Evolutionary conservation across 92 coral and sea anemone species (phyloP).

Genomic region (Meandrina meandrites): DNA sequence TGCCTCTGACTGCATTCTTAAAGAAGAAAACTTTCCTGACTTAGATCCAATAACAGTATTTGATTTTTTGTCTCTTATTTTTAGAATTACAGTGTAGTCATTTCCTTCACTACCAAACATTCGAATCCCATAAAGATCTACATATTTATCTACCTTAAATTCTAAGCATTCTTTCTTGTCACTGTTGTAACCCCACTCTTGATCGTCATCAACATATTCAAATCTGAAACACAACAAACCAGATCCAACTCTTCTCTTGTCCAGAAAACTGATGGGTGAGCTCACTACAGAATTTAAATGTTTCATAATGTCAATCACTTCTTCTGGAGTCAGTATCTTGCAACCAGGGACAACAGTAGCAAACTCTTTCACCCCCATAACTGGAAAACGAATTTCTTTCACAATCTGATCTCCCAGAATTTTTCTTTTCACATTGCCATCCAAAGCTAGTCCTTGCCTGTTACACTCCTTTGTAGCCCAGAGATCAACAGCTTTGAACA

Average conservation of each 20-base stretch:
- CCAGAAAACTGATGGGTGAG: not conserved
- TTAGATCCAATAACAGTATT: too few species aligned
- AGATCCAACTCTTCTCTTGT: not conserved
- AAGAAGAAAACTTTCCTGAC: not conserved
- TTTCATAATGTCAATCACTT: not conserved
- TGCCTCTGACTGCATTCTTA: too few species aligned
- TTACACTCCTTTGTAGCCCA: slow-evolving; percentile 16
- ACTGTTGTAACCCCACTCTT: too few species aligned
- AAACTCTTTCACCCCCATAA: slow-evolving; percentile 4
- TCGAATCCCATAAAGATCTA: not conserved
- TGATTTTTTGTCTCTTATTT: not conserved
- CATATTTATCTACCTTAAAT: not conserved
- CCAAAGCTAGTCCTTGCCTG: not conserved
- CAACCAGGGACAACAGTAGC: not conserved
- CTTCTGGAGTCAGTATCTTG: not conserved
- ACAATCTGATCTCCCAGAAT: slow-evolving; percentile 12
- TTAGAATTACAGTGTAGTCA: not conserved
- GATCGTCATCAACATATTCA: not conserved
- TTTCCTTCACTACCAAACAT: not conserved
- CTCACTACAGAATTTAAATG: not conserved
- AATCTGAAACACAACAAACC: not conserved
- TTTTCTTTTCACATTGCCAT: not conserved
- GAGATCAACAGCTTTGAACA: slow-evolving; percentile 24
- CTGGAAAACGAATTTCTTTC: not conserved
- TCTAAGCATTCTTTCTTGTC: not conserved